phyloP scores from a whole-genome alignment of 1,140 invertebrate species.

The Drosophila takahashii region DNA sequence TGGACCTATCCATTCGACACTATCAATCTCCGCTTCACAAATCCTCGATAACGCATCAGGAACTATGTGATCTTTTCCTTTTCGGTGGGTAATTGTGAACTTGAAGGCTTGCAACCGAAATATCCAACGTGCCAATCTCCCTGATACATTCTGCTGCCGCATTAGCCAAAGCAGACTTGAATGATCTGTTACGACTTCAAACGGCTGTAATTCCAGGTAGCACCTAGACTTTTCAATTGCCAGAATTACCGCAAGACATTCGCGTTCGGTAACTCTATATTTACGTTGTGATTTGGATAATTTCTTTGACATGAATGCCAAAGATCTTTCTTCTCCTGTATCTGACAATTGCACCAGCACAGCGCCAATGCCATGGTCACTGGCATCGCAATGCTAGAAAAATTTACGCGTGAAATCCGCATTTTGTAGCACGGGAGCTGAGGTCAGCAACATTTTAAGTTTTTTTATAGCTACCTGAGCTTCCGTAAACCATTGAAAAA shows the following conservation, averaged over 20 bases:
- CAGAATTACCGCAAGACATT: background rate
- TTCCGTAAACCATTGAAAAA: conserved; percentile 9
- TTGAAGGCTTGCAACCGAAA: too few species aligned
- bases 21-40: background rate
- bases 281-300: background rate
- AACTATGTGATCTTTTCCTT: conserved; percentile 17
- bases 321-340: background rate
- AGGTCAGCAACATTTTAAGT: conserved; percentile 10
- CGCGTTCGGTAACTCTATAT: background rate
- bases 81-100: background rate
- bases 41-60: conserved; percentile 6
- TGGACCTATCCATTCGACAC: conserved; percentile 9
- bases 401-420: conserved; percentile 6
- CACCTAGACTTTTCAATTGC: background rate
- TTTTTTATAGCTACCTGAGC: conserved; percentile 12
- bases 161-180: too few species aligned
- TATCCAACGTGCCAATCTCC: too few species aligned
- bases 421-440: conserved; percentile 22
- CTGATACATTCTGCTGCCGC: too few species aligned
- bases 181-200: background rate
- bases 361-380: too few species aligned
- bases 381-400: conserved; percentile 11
- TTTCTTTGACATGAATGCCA: background rate
- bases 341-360: background rate
- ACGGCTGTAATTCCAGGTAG: background rate